phyloP scores from a whole-genome alignment of 1,140 invertebrate species.

The Homarus americanus region DNA sequence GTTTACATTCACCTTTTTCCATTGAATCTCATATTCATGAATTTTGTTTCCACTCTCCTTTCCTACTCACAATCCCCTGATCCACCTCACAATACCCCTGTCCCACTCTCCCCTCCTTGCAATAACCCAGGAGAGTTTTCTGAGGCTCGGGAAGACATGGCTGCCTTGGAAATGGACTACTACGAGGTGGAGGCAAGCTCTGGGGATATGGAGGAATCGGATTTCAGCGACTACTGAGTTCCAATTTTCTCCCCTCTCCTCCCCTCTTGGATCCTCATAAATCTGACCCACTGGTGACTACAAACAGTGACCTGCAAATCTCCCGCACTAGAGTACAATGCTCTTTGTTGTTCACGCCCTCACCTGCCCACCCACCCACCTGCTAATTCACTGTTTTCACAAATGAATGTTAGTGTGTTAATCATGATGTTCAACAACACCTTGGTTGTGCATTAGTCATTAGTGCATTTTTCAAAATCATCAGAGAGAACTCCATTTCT shows the following conservation, averaged over 20 bases:
- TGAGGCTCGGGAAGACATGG: conserved; percentile 45
- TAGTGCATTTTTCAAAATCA: background rate
- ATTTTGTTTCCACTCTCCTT: background rate
- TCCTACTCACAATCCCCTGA: background rate
- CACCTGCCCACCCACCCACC: background rate
- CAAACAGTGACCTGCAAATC: background rate
- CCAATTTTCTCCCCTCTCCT: background rate
- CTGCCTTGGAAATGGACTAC: conserved; percentile 42
- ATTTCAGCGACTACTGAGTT: background rate
- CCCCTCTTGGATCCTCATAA: conserved; percentile 2
- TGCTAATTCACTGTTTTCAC: background rate
- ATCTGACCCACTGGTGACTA: background rate
- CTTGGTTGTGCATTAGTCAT: background rate
- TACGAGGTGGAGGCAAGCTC: conserved; percentile 31
- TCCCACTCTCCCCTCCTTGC: background rate
- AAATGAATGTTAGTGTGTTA: background rate
- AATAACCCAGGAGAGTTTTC: conserved; percentile 30
- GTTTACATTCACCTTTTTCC: no score
- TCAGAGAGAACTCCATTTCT: background rate
- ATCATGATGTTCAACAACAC: background rate
- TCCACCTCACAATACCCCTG: background rate
- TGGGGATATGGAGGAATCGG: background rate
- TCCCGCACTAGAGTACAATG: background rate
- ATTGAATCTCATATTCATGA: background rate
- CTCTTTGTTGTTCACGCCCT: background rate